Base-by-base conservation (phyloP, 2,113 vertebrate genomes). In the Uropsilus gracilis region DNA sequence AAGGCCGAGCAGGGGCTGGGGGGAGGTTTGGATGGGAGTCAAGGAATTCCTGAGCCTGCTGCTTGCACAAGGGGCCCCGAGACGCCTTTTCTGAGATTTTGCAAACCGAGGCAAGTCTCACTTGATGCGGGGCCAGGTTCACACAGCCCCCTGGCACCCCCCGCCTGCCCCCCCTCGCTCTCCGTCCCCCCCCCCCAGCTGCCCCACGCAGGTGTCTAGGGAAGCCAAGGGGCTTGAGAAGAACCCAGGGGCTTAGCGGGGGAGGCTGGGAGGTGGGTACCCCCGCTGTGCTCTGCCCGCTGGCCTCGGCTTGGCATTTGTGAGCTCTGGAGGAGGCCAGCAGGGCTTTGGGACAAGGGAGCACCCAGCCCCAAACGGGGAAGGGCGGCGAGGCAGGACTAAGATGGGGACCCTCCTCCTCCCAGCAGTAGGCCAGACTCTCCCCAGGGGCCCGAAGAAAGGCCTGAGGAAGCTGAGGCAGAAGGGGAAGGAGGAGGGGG, bases 11-110 rank as follows among this genome's bases (percentile, higher is more conserved):
- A 96, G 89, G 93, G 91, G 91, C 63, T 97, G 85, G 92, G 95
- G 93, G 97, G 86, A 77, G 91, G 82, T 53, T 96, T 97, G 97
- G 96, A 97, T 94, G 64, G 64, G 73, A 97, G 95, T 97, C 97
- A 97, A 97, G 97, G 97, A 97, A 97, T 97, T 97, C 96, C 96
- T 96, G 89, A 95, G 96, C 89, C 94, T 97, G 91, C 97, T 97
- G 95, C 89, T 89, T 95, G 94, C 91, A 94, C 71, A 68, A 95
- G 94, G 89, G 89, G 93, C 96, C 94, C 95, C 86, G 90, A 94
- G 90, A 95, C 30, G 86, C 94, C 90, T 95, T 97, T 92, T 92
- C 86, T 89, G 86, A 86, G 89, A 91, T 85, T 90, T 95, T 96
- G 94, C 94, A 97, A 91, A 96, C 72, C 17, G 3, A 96, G 76